These are phyloP conservation scores for Terrapene triunguis DNA, from an alignment of 2,113 vertebrate genomes.

Conservation along the genomic window DNA sequence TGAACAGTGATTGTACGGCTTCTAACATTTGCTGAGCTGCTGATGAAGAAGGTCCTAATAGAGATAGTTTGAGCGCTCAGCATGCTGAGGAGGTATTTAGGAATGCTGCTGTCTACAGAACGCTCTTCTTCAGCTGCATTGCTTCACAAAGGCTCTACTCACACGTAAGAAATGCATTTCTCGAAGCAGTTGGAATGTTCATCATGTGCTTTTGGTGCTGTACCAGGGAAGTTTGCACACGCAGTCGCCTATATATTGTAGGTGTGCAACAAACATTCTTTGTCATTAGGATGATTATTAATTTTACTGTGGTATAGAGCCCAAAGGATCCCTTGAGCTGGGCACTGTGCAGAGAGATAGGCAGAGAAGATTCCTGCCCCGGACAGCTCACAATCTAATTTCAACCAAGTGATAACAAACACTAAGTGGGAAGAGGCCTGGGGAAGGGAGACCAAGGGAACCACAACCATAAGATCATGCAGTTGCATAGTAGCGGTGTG, in stretches of 20 bases:
- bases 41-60: neutral
- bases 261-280: neutral
- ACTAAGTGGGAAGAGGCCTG: neutral
- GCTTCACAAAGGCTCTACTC: neutral
- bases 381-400: neutral
- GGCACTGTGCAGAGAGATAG: neutral
- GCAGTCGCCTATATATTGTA: rapidly evolving
- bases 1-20: neutral
- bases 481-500: rapidly evolving
- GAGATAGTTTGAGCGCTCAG: neutral
- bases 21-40: neutral
- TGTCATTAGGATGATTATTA: neutral
- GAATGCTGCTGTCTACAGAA: neutral
- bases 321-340: neutral
- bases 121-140: rapidly evolving
- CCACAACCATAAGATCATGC: rapidly evolving
- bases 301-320: neutral
- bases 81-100: neutral
- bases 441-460: neutral
- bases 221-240: rapidly evolving
- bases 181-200: neutral
- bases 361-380: neutral
- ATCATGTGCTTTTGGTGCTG: neutral
- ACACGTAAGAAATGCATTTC: neutral
- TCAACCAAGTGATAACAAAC: neutral